These are phyloP conservation scores for Sitodiplosis mosellana DNA, from an alignment of 1,140 invertebrate species.

Conservation along the genomic window DNA sequence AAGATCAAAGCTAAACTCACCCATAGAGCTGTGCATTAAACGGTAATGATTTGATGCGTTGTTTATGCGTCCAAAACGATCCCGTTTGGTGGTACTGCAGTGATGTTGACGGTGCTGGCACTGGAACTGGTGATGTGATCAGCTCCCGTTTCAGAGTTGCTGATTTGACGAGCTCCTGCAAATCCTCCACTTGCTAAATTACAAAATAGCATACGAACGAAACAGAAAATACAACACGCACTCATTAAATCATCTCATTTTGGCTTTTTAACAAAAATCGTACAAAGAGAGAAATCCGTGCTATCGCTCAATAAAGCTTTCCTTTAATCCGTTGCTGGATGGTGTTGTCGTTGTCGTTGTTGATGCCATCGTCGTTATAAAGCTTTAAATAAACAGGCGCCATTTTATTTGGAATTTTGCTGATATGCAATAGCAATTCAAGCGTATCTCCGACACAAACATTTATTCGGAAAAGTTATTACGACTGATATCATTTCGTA, in stretches of 20 bases:
- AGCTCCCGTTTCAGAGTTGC: slow-evolving; percentile 24
- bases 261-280: not conserved
- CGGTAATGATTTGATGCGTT: slow-evolving; percentile 23
- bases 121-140: slow-evolving; percentile 9
- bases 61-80: slow-evolving; percentile 23
- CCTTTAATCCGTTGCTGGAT: too few species aligned
- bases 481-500: too few species aligned
- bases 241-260: not conserved
- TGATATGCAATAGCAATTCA: too few species aligned
- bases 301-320: not conserved
- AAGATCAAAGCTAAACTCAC: slow-evolving; percentile 10
- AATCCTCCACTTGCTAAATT: slow-evolving; percentile 24
- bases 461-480: too few species aligned
- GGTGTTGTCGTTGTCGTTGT: too few species aligned
- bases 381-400: too few species aligned
- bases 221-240: not conserved
- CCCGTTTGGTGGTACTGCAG: slow-evolving; percentile 21
- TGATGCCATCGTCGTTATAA: too few species aligned
- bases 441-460: too few species aligned
- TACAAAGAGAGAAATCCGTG: not conserved
- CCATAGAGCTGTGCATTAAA: slow-evolving; percentile 25
- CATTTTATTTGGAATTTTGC: too few species aligned
- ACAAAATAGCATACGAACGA: not conserved
- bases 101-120: slow-evolving; percentile 3
- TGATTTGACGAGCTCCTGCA: slow-evolving; percentile 23